These are phyloP conservation scores for Gymnocephalus cernua DNA, from an alignment of 2,113 vertebrate genomes.

Conservation along the genomic window DNA sequence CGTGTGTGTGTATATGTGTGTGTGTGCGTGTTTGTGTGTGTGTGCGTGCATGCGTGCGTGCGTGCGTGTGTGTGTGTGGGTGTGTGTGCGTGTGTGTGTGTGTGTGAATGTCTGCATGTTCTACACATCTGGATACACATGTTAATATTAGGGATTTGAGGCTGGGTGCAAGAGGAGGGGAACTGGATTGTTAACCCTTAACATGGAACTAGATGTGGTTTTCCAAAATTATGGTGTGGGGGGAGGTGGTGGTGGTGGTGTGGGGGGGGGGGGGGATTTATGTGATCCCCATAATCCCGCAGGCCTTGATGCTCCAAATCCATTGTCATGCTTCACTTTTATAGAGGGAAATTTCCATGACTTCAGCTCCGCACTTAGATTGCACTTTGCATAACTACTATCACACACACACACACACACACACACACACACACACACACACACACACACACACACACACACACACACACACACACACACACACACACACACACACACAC, in stretches of 20 bases:
- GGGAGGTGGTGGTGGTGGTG: slow-evolving; percentile 37
- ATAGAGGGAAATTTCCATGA: slow-evolving; percentile 83
- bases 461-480: slow-evolving; percentile 53
- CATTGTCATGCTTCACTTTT: slow-evolving; percentile 84
- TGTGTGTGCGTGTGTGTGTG: not conserved
- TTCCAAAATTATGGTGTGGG: slow-evolving; percentile 75
- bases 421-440: slow-evolving; percentile 73
- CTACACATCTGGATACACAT: slow-evolving; percentile 56
- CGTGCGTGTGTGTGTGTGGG: slow-evolving; percentile 48
- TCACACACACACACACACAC: slow-evolving; percentile 70
- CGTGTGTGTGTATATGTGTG: no score
- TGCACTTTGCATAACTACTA: slow-evolving; percentile 76
- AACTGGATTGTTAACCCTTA: slow-evolving; percentile 84
- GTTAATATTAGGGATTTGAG: slow-evolving; percentile 73
- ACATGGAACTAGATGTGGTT: slow-evolving; percentile 79
- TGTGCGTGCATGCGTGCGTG: no score
- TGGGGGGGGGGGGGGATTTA: slow-evolving; percentile 72
- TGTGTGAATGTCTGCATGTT: slow-evolving; percentile 28
- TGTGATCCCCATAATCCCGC: slow-evolving; percentile 81
- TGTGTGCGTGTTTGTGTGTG: no score
- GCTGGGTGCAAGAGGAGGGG: slow-evolving; percentile 51
- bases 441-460: slow-evolving; percentile 1
- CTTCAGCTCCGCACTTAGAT: slow-evolving; percentile 79
- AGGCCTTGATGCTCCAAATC: slow-evolving; percentile 84
- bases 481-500: slow-evolving; percentile 73